phyloP scores from a whole-genome alignment of 2,113 vertebrate species.

The Carettochelys insculpta region DNA sequence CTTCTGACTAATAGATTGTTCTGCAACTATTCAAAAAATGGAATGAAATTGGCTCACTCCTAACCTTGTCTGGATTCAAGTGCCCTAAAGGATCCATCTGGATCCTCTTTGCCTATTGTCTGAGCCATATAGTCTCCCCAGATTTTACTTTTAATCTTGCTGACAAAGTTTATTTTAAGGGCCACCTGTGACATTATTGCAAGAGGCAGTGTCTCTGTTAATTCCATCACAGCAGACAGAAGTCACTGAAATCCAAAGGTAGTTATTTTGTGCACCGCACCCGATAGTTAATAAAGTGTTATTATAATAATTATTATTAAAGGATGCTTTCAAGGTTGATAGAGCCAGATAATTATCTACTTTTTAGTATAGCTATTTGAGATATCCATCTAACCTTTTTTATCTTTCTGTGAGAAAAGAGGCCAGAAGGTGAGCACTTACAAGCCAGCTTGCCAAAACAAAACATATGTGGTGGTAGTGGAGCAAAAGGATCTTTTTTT shows the following conservation, averaged over 20 bases:
- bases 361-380: not conserved
- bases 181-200: not conserved
- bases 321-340: not conserved
- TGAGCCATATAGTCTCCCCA: not conserved
- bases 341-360: not conserved
- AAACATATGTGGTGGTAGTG: not conserved
- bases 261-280: not conserved
- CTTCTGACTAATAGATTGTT: not conserved
- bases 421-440: not conserved
- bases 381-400: not conserved
- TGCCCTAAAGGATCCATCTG: not conserved
- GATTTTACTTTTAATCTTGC: not conserved
- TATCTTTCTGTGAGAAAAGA: not conserved
- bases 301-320: not conserved
- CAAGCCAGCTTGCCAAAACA: slow-evolving; percentile 9
- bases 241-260: not conserved
- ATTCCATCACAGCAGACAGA: not conserved
- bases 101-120: not conserved
- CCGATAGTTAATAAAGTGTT: not conserved
- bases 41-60: slow-evolving; percentile 1
- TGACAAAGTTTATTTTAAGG: not conserved
- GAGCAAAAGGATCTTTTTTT: not conserved
- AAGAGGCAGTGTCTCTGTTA: not conserved
- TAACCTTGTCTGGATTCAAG: not conserved
- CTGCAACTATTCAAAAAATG: not conserved